Percentiles rank a stretch among this genome's conserved stretches.
These are phyloP conservation scores for Dolichomitus sp. DNA, from an alignment of 2,888 invertebrate species.

Conservation along the genomic window DNA sequence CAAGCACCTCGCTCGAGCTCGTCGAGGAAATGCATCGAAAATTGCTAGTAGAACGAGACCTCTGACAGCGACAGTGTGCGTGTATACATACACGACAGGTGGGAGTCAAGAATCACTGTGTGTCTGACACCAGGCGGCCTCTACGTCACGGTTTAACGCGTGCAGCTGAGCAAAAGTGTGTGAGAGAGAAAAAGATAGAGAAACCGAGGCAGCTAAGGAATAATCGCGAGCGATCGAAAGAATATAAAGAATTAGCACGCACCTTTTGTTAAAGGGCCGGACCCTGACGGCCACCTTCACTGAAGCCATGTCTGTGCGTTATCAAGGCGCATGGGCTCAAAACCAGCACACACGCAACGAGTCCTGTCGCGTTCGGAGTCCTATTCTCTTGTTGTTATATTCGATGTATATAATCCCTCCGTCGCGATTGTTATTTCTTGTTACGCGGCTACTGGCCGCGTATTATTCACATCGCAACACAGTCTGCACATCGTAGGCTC, in stretches of 20 bases:
- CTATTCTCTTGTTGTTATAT: constrained; percentile 22
- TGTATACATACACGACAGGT: constrained; percentile 51
- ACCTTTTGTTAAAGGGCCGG: constrained; percentile 96
- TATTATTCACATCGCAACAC: constrained; percentile 52
- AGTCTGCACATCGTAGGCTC: constrained; percentile 55
- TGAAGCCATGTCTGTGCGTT: constrained; percentile 91
- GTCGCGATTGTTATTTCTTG: constrained; percentile 37
- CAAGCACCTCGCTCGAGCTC: not conserved
- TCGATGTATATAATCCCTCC: constrained; percentile 17
- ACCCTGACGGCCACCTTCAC: constrained; percentile 97
- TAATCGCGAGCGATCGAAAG: not conserved
- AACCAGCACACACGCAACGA: constrained; percentile 39
- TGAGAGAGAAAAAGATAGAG: not conserved
- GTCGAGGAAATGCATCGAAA: constrained; percentile 14
- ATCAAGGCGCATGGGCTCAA: constrained; percentile 75
- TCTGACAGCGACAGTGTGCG: not conserved
- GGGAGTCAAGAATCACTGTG: constrained; percentile 51
- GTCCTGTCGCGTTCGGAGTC: not conserved
- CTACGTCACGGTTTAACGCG: constrained; percentile 34
- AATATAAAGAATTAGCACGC: constrained; percentile 61
- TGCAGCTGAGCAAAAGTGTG: not conserved
- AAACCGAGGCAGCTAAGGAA: not conserved
- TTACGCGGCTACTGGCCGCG: constrained; percentile 49
- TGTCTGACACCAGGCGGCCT: constrained; percentile 53
- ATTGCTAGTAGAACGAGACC: not conserved